Percentiles rank a stretch among this genome's conserved stretches.
These are phyloP conservation scores for Chironomus tepperi DNA, from an alignment of 1,140 invertebrate species.

Conservation along the genomic window DNA sequence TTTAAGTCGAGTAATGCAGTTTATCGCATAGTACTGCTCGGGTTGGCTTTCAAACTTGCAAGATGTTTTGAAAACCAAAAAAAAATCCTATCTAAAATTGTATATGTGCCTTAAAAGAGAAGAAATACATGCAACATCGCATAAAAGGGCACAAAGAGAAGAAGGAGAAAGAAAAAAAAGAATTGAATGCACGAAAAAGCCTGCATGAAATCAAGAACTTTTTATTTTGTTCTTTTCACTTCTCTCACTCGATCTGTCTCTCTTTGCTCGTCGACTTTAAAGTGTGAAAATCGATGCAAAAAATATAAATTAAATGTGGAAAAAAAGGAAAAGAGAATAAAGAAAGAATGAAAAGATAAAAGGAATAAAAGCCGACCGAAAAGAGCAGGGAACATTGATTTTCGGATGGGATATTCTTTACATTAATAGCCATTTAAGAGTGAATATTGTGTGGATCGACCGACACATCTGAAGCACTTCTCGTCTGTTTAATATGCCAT, in stretches of 20 bases:
- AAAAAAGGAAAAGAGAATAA: neutral
- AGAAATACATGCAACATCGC: too few relatives aligned
- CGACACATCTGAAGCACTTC: neutral
- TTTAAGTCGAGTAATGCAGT: too few relatives aligned
- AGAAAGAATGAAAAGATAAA: constrained; percentile 9
- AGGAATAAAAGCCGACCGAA: neutral
- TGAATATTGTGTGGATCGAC: neutral
- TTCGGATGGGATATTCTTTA: neutral
- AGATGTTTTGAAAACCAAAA: too few relatives aligned
- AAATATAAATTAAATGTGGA: constrained; percentile 23
- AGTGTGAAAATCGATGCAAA: constrained; percentile 23
- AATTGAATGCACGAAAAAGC: too few relatives aligned
- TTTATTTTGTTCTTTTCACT: too few relatives aligned
- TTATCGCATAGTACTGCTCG: too few relatives aligned
- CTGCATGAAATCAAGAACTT: too few relatives aligned
- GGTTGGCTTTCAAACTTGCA: too few relatives aligned
- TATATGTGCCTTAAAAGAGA: too few relatives aligned
- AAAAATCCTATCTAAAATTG: too few relatives aligned
- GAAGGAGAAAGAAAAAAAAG: too few relatives aligned
- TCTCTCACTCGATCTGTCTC: neutral
- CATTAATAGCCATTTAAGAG: neutral
- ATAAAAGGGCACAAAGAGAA: too few relatives aligned
- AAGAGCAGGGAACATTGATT: neutral
- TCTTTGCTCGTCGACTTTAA: neutral
- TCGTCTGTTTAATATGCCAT: constrained; percentile 6